Evolutionary conservation across 1,140 invertebrate species (phyloP).

Genomic region (Mamestra configurata): DNA sequence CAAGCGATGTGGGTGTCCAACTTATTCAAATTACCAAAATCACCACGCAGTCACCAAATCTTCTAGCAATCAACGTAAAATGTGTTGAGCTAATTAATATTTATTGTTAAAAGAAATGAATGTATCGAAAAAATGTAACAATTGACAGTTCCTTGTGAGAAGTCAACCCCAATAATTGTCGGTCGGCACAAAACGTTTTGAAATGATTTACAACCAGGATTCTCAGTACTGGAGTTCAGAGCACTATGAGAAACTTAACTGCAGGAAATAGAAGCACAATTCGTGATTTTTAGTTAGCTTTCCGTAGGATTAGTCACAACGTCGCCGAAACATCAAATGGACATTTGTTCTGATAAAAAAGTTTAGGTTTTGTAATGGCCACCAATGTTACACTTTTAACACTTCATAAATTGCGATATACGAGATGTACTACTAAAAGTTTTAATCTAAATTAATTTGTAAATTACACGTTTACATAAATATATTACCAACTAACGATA

Average conservation of each 20-base stretch:
- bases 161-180: constrained; percentile 83
- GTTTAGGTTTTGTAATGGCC: constrained; percentile 88
- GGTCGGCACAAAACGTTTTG: constrained; percentile 77
- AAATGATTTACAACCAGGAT: constrained; percentile 67
- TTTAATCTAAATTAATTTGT: constrained; percentile 67
- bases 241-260: constrained; percentile 64
- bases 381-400: constrained; percentile 86
- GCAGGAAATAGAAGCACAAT: constrained; percentile 67
- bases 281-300: constrained; percentile 79
- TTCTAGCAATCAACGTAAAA: constrained; percentile 25
- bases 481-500: constrained; percentile 82
- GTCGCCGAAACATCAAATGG: constrained; percentile 88
- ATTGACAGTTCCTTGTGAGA: constrained; percentile 85
- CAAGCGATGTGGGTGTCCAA: constrained; percentile 74
- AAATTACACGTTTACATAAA: constrained; percentile 77
- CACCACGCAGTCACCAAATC: constrained; percentile 52
- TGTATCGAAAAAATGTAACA: constrained; percentile 75
- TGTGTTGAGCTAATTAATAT: constrained; percentile 61
- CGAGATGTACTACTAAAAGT: constrained; percentile 64
- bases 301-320: constrained; percentile 76
- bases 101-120: constrained; percentile 60
- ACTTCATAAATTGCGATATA: constrained; percentile 74
- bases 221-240: constrained; percentile 63
- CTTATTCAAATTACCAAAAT: constrained; percentile 61
- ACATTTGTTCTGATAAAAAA: constrained; percentile 87